Conservation (phyloP, 2,888 invertebrate genomes). For the Tortrix viridana region DNA sequence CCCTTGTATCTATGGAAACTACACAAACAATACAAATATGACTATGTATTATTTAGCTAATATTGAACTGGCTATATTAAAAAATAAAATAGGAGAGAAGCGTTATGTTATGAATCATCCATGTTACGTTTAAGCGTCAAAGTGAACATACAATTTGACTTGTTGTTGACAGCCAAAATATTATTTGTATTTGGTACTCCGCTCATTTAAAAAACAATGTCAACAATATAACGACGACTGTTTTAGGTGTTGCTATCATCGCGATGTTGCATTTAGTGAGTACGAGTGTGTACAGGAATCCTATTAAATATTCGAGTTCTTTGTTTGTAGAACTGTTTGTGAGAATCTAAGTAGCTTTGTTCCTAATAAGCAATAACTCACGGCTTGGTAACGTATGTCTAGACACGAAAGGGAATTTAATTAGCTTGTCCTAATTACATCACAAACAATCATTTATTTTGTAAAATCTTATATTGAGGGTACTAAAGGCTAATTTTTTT, state of each 20-base stretch:
- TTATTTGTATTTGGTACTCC: slow-evolving; percentile 1
- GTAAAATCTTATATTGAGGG: too few species aligned
- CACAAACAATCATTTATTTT: too few species aligned
- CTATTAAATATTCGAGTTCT: slow-evolving; percentile 13
- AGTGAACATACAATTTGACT: slow-evolving; percentile 7
- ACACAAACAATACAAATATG: too few species aligned
- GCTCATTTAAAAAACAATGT: slow-evolving; percentile 23
- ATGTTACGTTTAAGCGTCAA: neutral
- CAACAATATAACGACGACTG: slow-evolving; percentile 7
- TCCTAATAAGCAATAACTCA: slow-evolving; percentile 2
- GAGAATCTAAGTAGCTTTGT: slow-evolving; percentile 16
- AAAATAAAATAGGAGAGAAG: too few species aligned
- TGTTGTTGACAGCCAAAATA: neutral
- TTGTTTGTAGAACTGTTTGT: slow-evolving; percentile 18
- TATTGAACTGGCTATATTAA: too few species aligned
- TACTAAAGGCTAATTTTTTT: too few species aligned
- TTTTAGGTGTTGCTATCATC: slow-evolving; percentile 8
- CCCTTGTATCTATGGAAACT: too few species aligned
- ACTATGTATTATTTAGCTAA: too few species aligned
- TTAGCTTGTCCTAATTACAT: neutral
- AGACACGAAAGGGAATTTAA: neutral
- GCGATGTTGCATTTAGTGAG: slow-evolving; percentile 9
- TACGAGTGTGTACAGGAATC: neutral
- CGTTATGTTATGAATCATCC: too few species aligned
- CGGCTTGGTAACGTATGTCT: neutral